These are phyloP conservation scores for Ptychodera flava DNA, from an alignment of 35 echinoderm and acorn worm species.

Conservation along the genomic window DNA sequence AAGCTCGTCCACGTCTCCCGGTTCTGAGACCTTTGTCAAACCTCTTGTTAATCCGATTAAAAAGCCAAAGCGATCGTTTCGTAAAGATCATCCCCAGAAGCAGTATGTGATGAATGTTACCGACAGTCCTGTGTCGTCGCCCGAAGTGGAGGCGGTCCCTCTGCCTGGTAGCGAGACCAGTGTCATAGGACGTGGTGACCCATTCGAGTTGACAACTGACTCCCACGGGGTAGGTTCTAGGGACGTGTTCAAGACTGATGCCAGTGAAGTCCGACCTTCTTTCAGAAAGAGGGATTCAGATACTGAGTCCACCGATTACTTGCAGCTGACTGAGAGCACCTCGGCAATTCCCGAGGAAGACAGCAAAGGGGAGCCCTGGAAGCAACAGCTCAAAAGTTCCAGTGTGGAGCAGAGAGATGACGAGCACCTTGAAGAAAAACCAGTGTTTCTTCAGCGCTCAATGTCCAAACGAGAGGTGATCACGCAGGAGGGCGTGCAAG, in stretches of 20 bases:
- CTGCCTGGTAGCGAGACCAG: background rate
- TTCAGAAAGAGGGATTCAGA: background rate
- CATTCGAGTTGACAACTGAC: background rate
- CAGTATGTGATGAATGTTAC: background rate
- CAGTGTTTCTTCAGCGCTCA: background rate
- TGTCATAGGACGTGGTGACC: background rate
- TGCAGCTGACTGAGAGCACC: background rate
- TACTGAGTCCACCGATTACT: background rate
- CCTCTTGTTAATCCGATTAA: background rate
- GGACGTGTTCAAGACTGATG: background rate
- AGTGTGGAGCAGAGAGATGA: background rate
- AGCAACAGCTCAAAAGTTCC: background rate
- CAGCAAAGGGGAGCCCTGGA: too few species aligned
- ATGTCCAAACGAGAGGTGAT: background rate
- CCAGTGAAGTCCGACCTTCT: background rate
- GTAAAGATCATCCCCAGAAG: background rate
- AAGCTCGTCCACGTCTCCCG: background rate
- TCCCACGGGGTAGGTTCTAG: background rate
- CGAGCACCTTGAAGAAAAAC: background rate
- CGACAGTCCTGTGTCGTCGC: background rate
- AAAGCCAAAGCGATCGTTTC: background rate
- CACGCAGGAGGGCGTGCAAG: background rate
- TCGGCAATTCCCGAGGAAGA: background rate
- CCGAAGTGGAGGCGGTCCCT: background rate
- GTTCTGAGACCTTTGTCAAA: background rate